These are phyloP conservation scores for Drosophila nannoptera DNA, from an alignment of 1,140 invertebrate genomes.

Conservation along the genomic window DNA sequence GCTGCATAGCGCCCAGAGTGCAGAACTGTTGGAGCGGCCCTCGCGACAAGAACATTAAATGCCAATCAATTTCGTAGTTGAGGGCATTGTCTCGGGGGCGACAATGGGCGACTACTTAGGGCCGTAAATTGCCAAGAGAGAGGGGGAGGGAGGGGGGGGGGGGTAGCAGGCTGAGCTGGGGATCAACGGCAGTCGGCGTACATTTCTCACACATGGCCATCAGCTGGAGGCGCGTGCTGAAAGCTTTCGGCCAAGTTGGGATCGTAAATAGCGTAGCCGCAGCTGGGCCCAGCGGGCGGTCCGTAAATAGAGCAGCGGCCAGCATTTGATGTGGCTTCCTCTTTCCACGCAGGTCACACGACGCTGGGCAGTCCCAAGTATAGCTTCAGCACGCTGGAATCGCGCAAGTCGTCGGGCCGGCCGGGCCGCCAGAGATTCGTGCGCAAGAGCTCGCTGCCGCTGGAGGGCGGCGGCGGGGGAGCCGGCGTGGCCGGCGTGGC, in stretches of 20 bases:
- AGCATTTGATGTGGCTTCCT: constrained; percentile 10
- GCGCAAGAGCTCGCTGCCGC: constrained; percentile 76
- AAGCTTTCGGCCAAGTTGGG: constrained; percentile 49
- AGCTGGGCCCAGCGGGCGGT: constrained; percentile 33
- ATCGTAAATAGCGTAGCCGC: constrained; percentile 31
- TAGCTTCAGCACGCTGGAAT: constrained; percentile 78
- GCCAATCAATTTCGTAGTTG: constrained; percentile 32
- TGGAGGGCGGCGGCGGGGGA: constrained; percentile 42
- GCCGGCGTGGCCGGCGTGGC: not conserved
- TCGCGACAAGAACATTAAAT: constrained; percentile 19
- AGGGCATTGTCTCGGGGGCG: constrained; percentile 16
- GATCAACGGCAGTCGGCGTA: constrained; percentile 33
- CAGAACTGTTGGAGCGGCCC: constrained; percentile 4
- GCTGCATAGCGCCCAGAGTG: no score
- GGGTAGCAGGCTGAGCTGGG: constrained; percentile 21
- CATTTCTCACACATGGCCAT: constrained; percentile 45
- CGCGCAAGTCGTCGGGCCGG: constrained; percentile 69
- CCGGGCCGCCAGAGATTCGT: constrained; percentile 66
- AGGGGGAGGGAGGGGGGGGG: not conserved
- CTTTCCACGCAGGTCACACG: constrained; percentile 62
- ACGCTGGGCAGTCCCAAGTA: constrained; percentile 77
- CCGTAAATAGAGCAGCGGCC: constrained; percentile 20
- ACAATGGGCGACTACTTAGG: constrained; percentile 24
- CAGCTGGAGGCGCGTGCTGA: constrained; percentile 16
- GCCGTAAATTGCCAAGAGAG: constrained; percentile 32